Conservation (phyloP, 2,113 vertebrate species). For the Oreotrochilus melanogaster region DNA sequence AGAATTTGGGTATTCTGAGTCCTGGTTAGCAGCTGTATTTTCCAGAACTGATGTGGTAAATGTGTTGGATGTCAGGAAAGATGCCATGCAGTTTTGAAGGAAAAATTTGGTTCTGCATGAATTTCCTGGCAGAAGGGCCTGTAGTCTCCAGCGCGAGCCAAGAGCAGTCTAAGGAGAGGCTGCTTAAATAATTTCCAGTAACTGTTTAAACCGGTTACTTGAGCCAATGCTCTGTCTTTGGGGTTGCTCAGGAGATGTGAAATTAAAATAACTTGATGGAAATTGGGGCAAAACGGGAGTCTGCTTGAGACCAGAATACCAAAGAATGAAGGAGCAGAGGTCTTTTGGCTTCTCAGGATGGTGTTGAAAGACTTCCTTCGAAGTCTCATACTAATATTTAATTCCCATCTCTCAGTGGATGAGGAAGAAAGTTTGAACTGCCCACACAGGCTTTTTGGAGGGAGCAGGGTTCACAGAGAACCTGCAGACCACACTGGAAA, state of each 20-base stretch:
- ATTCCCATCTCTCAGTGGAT: rapidly evolving
- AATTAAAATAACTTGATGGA: not conserved
- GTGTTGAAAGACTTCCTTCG: not conserved
- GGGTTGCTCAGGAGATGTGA: not conserved
- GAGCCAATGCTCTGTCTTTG: not conserved
- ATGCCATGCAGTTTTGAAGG: not conserved
- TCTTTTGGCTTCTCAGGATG: not conserved
- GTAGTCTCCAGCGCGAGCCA: not conserved
- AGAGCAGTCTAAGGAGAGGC: not conserved
- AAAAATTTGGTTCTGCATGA: not conserved
- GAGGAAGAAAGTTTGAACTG: not conserved
- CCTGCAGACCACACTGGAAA: rapidly evolving
- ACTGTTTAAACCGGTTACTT: not conserved
- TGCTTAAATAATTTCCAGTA: not conserved
- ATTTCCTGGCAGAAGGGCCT: not conserved
- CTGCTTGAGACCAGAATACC: not conserved
- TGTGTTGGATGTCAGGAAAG: not conserved
- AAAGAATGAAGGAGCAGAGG: not conserved
- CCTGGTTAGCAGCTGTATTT: not conserved
- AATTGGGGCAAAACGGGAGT: not conserved
- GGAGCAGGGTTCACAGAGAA: not conserved
- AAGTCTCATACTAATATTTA: not conserved
- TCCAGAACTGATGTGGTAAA: not conserved
- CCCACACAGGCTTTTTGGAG: rapidly evolving
- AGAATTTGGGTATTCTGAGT: not conserved